Percentiles rank a stretch among this genome's conserved stretches.
Conservation (phyloP, 2,797 vertebrate species). For the Petrocephalus schoutedeni region DNA sequence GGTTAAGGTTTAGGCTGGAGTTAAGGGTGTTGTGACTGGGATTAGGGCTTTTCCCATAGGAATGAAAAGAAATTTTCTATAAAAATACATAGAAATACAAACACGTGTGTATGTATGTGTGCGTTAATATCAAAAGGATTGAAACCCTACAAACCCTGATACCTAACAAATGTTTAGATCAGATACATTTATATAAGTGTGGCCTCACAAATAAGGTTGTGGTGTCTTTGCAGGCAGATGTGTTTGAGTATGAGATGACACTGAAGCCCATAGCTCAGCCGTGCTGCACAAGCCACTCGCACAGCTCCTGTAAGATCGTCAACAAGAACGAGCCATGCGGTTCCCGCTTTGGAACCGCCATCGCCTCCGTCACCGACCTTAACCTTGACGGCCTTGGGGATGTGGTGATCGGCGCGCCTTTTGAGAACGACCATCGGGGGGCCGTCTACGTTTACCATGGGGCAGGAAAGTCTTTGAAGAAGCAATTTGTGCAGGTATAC, state of each 20-base stretch:
- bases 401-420: slow-evolving; percentile 83
- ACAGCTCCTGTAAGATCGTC: slow-evolving; percentile 61
- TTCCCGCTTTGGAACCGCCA: slow-evolving; percentile 86
- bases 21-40: no score
- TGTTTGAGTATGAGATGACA: slow-evolving; percentile 77
- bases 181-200: not conserved
- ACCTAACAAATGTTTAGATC: not conserved
- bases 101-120: not conserved
- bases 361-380: slow-evolving; percentile 82
- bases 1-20: no score
- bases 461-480: slow-evolving; percentile 62
- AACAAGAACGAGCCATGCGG: slow-evolving; percentile 84
- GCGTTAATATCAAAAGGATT: not conserved
- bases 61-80: no score
- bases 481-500: slow-evolving; percentile 80
- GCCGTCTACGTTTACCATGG: slow-evolving; percentile 94
- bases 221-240: slow-evolving; percentile 51
- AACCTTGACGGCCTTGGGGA: slow-evolving; percentile 88
- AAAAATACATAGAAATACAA: no score
- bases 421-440: slow-evolving; percentile 88
- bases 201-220: not conserved
- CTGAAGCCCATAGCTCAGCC: slow-evolving; percentile 82
- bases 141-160: not conserved
- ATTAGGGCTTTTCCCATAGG: no score
- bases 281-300: slow-evolving; percentile 69